Evolutionary conservation across 2,797 vertebrate genomes (phyloP), one percentile per base, ranked within the genome.

Genomic region (Nasua narica): DNA sequence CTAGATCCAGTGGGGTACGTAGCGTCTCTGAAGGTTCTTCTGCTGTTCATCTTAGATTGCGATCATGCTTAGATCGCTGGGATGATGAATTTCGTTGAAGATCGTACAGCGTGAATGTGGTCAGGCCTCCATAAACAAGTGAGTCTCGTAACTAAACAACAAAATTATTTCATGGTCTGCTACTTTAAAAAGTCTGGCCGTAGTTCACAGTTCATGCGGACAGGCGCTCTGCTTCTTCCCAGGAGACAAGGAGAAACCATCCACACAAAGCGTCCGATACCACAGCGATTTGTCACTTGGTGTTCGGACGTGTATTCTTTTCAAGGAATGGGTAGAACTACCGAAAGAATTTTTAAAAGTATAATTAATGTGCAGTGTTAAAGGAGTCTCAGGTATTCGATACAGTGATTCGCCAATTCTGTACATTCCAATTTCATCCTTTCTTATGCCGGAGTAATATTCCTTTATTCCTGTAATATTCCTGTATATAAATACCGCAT

Each of bases 191-290:
- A 48, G n/a, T 12, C 19, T 25, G 50, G 7, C 29, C 23, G 9
- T 8, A 0, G 5, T 32, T 69, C 13, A n/a, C n/a, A n/a, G n/a
- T n/a, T n/a, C n/a, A n/a, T n/a, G n/a, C n/a, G n/a, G n/a, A n/a
- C n/a, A n/a, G n/a, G 8, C 6, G 0, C 3, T 3, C 1, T 1
- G 13, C 19, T 54, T 16, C 32, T 18, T 37, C 9, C 27, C 15
- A 23, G 21, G 37, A 65, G 6, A 89, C 19, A 62, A 16, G 5
- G 9, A 84, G 52, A 37, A 29, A 4, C 2, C 4, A 1, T 18
- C 0, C 1, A 88, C 43, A 69, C 43, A 0, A 21, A 27, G 7
- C 56, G 15, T 40, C 2, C 10, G 19, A 46, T 21, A 6, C 3
- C 21, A 1, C 5, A 2, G 7, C 16, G 32, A 48, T 56, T 88